phyloP scores from a whole-genome alignment of 2,888 invertebrate species.

The Chromoteleia sp. region DNA sequence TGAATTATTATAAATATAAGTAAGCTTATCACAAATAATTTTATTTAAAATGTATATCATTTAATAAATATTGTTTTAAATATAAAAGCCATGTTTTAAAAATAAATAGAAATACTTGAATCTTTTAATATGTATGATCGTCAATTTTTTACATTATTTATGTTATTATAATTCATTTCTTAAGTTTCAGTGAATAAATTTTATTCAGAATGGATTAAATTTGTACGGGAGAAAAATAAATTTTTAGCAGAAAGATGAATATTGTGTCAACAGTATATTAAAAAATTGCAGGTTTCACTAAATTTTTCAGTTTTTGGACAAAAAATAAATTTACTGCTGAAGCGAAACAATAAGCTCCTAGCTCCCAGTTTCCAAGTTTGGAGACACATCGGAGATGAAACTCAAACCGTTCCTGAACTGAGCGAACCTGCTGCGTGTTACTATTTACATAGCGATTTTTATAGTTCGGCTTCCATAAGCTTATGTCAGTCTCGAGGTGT shows the following conservation, averaged over 20 bases:
- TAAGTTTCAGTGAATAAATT: neutral
- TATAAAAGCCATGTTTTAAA: too few relatives aligned
- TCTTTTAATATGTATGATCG: too few relatives aligned
- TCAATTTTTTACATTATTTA: too few relatives aligned
- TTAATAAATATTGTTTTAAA: too few relatives aligned
- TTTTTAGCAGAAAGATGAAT: constrained; percentile 3
- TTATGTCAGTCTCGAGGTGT: constrained; percentile 88
- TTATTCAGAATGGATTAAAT: neutral
- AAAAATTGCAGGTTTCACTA: constrained; percentile 76
- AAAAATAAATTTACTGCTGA: constrained; percentile 87
- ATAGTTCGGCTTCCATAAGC: constrained; percentile 88
- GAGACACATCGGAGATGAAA: constrained; percentile 84
- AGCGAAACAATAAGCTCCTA: constrained; percentile 87
- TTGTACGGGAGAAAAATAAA: neutral
- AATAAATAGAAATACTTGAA: too few relatives aligned
- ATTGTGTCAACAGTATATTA: constrained; percentile 5
- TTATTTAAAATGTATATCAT: too few relatives aligned
- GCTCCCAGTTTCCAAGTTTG: constrained; percentile 88
- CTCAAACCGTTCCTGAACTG: constrained; percentile 74
- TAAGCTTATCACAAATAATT: too few relatives aligned
- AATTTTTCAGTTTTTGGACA: constrained; percentile 79
- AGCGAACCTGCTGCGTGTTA: constrained; percentile 86
- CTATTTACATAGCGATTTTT: constrained; percentile 87
- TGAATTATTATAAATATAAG: too few relatives aligned
- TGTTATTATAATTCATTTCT: too few relatives aligned